Base-by-base conservation (phyloP, 1,140 invertebrate species). In the Antheraea mylitta region DNA sequence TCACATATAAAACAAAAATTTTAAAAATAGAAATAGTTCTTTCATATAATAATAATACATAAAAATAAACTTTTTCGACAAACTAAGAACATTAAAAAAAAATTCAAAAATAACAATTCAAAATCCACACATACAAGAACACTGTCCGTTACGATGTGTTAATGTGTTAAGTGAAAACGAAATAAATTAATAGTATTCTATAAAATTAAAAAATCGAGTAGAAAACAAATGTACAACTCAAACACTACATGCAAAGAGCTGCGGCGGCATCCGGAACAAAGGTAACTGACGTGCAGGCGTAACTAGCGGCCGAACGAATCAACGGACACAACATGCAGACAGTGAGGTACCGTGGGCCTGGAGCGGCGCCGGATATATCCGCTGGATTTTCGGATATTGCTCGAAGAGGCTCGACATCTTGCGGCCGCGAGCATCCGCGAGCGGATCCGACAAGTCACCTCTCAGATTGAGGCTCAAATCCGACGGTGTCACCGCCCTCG, bases 361-460 rank as follows among this genome's bases (percentile, higher is more conserved):
- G 36, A 90, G 89, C 69, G 96, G 93, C 73, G 94, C 94, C 0
- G 96, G 96, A 81, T 96, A 96, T 58, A 96, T 95, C 73, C 95
- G 93, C 79, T 96, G 95, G 53, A 96, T 95, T 89, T 96, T 96
- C 59, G 94, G 94, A 77, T 96, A 96, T 66, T 95, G 94, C 82
- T 95, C 94, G 84, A 96, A 96, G 30, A 96, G 93, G 78, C 92
- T 95, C n/a, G 94, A 96, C 82, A 96, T 96, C 83, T 94, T 92
- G 30, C 91, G 82, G 18, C 86, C 89, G 64, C 88, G 80, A 10
- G 82, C 83, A 45, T 91, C 89, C 0, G 87, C 82, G 67, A 89
- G 68, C 11, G 86, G 85, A 67, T 92, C 85, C 8, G 81, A 74
- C 36, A 89, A 70, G 70, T 90, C 86, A 58, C 80, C 87, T 64